These are phyloP conservation scores for Horisme vitalbata DNA, from an alignment of 2,888 invertebrate genomes.

Conservation along the genomic window DNA sequence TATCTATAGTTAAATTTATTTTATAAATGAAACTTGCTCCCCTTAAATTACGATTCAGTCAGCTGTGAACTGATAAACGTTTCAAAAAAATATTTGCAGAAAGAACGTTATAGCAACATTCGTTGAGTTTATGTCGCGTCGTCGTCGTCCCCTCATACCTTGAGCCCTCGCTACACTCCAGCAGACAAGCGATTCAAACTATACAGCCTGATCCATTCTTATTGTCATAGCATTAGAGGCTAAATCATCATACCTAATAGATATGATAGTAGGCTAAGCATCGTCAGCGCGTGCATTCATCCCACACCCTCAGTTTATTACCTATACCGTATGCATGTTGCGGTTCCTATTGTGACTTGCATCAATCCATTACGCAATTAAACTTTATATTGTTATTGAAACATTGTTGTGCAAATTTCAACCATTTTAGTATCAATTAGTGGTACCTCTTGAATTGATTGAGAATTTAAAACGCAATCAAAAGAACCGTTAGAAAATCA, in stretches of 20 bases:
- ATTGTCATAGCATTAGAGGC: constrained; percentile 44
- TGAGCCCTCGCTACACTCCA: constrained; percentile 72
- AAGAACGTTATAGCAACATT: constrained; percentile 52
- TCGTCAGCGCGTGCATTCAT: constrained; percentile 69
- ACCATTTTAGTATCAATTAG: constrained; percentile 27
- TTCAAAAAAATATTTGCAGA: constrained; percentile 57
- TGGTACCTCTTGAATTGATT: constrained; percentile 24
- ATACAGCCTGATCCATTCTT: constrained; percentile 41
- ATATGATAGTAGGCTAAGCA: constrained; percentile 38
- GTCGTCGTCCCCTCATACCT: constrained; percentile 61
- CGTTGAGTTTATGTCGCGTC: constrained; percentile 44
- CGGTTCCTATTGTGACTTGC: constrained; percentile 70
- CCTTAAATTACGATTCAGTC: constrained; percentile 36
- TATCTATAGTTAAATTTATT: too few relatives aligned
- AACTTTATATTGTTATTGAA: constrained; percentile 62
- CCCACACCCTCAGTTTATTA: constrained; percentile 74
- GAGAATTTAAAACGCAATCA: constrained; percentile 33
- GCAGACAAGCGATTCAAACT: constrained; percentile 56
- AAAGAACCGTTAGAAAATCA: constrained; percentile 29
- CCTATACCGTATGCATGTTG: constrained; percentile 75
- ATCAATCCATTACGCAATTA: constrained; percentile 77
- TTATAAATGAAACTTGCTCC: neutral
- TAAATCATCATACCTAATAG: constrained; percentile 40
- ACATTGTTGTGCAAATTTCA: constrained; percentile 48
- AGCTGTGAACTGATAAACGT: constrained; percentile 61